phyloP scores from a whole-genome alignment of 2,888 invertebrate species.

The Labia minor region DNA sequence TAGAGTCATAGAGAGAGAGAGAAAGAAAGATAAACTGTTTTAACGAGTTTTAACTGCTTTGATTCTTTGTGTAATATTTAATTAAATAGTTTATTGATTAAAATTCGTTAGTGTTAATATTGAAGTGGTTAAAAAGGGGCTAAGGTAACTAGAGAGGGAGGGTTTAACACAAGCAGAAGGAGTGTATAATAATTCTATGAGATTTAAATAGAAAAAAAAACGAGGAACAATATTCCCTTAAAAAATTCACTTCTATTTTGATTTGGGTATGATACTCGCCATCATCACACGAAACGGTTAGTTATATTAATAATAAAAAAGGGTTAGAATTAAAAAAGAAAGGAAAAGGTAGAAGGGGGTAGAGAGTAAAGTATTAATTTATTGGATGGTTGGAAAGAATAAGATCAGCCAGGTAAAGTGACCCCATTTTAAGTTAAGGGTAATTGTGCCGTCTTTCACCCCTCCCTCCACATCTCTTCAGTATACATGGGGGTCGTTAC shows the following conservation, averaged over 20 bases:
- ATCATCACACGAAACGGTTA: not conserved
- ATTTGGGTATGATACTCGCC: not conserved
- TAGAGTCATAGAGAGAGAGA: too few relatives aligned
- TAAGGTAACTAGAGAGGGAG: too few relatives aligned
- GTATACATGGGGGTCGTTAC: not conserved
- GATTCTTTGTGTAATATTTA: too few relatives aligned
- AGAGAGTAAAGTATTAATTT: constrained; percentile 7
- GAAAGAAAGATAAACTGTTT: too few relatives aligned
- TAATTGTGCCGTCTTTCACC: too few relatives aligned
- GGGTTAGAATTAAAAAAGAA: not conserved
- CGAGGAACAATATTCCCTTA: not conserved
- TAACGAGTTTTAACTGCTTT: too few relatives aligned
- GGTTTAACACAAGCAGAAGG: too few relatives aligned
- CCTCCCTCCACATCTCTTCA: not conserved
- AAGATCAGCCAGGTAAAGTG: not conserved
- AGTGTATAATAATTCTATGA: too few relatives aligned
- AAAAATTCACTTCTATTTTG: constrained; percentile 1
- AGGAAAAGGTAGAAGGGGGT: too few relatives aligned
- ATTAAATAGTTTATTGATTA: too few relatives aligned
- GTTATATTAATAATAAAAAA: not conserved
- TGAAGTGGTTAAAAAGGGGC: not conserved
- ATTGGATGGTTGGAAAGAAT: constrained; percentile 1
- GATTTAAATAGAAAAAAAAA: too few relatives aligned
- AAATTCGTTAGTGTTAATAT: constrained; percentile 1
- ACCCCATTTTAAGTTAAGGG: not conserved